Percentiles rank a stretch among this genome's conserved stretches.
Conservation (phyloP, 1,140 invertebrate genomes). For the Halesus radiatus region DNA sequence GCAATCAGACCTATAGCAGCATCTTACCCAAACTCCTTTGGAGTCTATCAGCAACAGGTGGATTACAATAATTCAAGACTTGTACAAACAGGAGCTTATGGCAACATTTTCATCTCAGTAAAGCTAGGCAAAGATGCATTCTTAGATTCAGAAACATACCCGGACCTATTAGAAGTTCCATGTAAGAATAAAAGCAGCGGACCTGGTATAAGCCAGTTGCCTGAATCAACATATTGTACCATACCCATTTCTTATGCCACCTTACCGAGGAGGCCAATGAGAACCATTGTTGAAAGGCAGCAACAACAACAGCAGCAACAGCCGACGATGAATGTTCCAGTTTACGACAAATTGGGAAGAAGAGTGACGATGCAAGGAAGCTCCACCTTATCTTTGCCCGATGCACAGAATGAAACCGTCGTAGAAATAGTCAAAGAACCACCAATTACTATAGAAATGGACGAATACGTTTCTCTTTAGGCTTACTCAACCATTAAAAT, state of each 20-base stretch:
- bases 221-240: constrained; percentile 57
- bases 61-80: constrained; percentile 56
- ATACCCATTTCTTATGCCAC: constrained; percentile 72
- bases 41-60: constrained; percentile 62
- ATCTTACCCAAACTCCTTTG: constrained; percentile 53
- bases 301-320: constrained; percentile 60
- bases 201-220: constrained; percentile 62
- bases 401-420: constrained; percentile 63
- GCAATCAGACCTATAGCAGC: constrained; percentile 54
- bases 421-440: constrained; percentile 45
- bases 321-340: constrained; percentile 61
- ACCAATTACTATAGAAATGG: constrained; percentile 54
- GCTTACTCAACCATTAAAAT: too few relatives aligned
- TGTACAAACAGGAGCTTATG: constrained; percentile 64
- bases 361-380: constrained; percentile 88
- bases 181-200: constrained; percentile 67
- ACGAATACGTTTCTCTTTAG: constrained; percentile 55
- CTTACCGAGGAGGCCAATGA: constrained; percentile 70
- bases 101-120: constrained; percentile 83
- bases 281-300: constrained; percentile 64
- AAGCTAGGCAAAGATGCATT: constrained; percentile 78
- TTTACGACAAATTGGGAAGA: constrained; percentile 92
- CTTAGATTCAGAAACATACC: constrained; percentile 76
- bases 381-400: constrained; percentile 85
- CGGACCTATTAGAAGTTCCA: constrained; percentile 82